These are phyloP conservation scores for Cairina moschata DNA, from an alignment of 2,113 vertebrate species.

Conservation along the genomic window DNA sequence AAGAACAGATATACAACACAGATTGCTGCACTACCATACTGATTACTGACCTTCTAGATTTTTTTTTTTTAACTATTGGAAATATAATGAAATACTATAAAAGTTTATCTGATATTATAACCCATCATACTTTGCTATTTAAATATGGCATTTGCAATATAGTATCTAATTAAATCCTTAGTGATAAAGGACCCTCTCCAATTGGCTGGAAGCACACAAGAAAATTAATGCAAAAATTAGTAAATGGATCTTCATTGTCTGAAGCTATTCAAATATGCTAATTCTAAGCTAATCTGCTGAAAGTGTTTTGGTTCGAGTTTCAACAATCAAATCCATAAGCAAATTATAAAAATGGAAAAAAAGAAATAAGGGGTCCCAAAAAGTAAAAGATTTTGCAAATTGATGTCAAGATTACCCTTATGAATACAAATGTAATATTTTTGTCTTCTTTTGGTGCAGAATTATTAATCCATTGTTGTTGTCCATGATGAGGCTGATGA, in stretches of 20 bases:
- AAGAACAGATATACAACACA: background rate
- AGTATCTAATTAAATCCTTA: conserved; percentile 11
- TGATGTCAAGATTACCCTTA: background rate
- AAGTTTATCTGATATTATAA: background rate
- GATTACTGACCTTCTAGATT: background rate
- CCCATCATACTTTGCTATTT: conserved; percentile 3
- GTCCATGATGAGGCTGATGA: background rate
- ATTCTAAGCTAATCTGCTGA: background rate
- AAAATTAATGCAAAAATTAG: conserved; percentile 20
- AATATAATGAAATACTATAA: background rate
- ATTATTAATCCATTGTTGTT: background rate
- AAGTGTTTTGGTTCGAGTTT: background rate
- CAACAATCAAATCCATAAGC: background rate
- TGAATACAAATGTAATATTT: background rate
- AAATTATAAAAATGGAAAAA: background rate
- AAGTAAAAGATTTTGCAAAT: background rate
- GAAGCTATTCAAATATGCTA: background rate
- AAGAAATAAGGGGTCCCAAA: background rate
- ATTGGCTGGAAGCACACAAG: background rate
- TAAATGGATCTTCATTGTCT: conserved; percentile 13
- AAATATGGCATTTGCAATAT: background rate
- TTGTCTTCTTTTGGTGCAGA: background rate
- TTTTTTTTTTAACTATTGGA: background rate
- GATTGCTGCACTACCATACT: background rate
- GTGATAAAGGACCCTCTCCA: background rate